phyloP scores from a whole-genome alignment of 2,888 invertebrate species.

The Nephrotoma appendiculata region DNA sequence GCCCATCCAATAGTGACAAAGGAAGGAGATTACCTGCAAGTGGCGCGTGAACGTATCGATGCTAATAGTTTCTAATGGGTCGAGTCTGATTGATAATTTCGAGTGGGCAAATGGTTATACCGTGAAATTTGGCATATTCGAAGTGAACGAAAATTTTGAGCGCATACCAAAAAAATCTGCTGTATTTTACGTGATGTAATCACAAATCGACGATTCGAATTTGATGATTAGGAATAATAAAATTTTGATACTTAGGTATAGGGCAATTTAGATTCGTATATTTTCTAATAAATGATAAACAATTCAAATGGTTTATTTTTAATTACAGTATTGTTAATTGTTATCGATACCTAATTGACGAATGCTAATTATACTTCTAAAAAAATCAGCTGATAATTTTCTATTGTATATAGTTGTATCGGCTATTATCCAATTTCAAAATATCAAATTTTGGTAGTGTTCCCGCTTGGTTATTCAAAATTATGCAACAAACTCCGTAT shows the following conservation, averaged over 20 bases:
- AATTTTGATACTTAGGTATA: no score
- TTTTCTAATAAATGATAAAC: no score
- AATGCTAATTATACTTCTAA: not conserved
- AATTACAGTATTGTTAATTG: not conserved
- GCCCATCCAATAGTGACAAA: conserved; percentile 20
- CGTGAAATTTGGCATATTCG: conserved; percentile 12
- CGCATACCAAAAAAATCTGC: not conserved
- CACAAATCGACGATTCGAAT: not conserved
- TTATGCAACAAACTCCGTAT: conserved; percentile 50
- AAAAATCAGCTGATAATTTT: not conserved
- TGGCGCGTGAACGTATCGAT: conserved; percentile 21
- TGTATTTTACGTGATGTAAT: not conserved
- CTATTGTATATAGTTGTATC: no score
- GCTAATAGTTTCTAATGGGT: conserved; percentile 36
- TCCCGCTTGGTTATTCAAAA: conserved; percentile 48
- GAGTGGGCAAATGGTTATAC: conserved; percentile 46
- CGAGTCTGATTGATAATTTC: conserved; percentile 49
- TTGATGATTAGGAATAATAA: not conserved
- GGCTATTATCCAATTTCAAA: not conserved
- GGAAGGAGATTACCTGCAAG: conserved; percentile 23
- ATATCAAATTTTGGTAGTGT: conserved; percentile 21
- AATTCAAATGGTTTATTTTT: no score
- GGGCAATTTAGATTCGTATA: no score
- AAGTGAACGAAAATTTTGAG: not conserved
- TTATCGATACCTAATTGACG: not conserved